phyloP scores from a whole-genome alignment of 1,140 invertebrate species.

The Globodera ellingtonae region DNA sequence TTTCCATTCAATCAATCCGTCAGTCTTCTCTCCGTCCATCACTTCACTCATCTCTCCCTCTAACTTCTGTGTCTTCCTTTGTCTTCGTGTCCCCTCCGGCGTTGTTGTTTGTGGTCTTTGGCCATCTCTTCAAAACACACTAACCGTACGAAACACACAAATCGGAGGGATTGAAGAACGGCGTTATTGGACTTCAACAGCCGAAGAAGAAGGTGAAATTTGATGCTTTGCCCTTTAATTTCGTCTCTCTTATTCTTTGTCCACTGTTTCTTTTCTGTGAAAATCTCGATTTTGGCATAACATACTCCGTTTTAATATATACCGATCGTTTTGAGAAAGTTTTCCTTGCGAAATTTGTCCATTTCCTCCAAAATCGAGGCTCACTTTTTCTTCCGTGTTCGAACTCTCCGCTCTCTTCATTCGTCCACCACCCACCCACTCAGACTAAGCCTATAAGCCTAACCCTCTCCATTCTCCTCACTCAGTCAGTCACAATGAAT shows the following conservation, averaged over 20 bases:
- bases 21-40: conserved; percentile 3
- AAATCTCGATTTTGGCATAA: background rate
- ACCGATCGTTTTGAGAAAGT: no score
- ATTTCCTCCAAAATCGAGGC: no score
- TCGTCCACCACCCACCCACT: no score
- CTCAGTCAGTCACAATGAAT: background rate
- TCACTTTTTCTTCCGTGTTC: background rate
- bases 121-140: background rate
- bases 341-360: no score
- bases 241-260: background rate
- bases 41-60: background rate
- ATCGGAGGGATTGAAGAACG: background rate
- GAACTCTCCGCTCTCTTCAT: background rate
- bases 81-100: background rate
- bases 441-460: no score
- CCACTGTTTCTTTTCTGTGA: background rate
- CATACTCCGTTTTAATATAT: no score
- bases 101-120: background rate
- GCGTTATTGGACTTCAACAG: background rate
- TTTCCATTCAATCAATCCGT: background rate
- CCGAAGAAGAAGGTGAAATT: background rate
- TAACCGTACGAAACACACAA: background rate
- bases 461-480: background rate
- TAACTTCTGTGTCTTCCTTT: background rate
- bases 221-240: background rate